Evolutionary conservation across 2,888 invertebrate genomes (phyloP), one percentile per base, ranked within the genome.

Genomic region (Gasteruption jaculator): DNA sequence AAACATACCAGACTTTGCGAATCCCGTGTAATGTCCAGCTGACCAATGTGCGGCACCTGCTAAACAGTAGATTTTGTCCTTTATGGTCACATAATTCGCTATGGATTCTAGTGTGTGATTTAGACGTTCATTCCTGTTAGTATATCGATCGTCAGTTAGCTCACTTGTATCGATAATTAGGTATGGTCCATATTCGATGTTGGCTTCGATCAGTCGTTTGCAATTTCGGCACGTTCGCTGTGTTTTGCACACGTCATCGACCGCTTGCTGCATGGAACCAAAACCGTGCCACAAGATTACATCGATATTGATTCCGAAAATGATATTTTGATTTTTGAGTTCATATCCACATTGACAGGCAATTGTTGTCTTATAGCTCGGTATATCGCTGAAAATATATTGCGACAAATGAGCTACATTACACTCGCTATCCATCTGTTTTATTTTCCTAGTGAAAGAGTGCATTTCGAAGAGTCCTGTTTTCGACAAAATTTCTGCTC

Each of bases 391-490:
- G 3, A 49, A 38, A 11, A 47, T 2, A 26, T 44, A 47, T 20
- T 45, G 27, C 2, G 42, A 33, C 21, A 47, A 47, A 15, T 46
- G 35, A 7, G 5, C 34, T 22, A 49, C 47, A 25, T 49, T 49
- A 20, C 46, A 49, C 22, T 38, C 34, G 6, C 34, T 16, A 33
- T 49, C 18, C 3, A 46, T 3, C 7, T 19, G 41, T 21, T 47
- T 44, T 7, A 45, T 35, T 8, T 12, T 37, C 18, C 35, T 39
- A 4, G 39, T 42, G 12, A 34, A 40, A 6, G 10, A 7, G 18
- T 38, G 18, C 0, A 32, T 24, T 19, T 34, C 27, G 11, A 44
- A 46, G 0, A 50, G 26, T 19, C 12, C 12, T 1, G 39, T 6
- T 22, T 21, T 26, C 5, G 25, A 30, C 3, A 48, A 15, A 34